Evolutionary conservation across 1,140 invertebrate genomes (phyloP), one percentile per base, ranked within the genome.

Genomic region (Idris sp.): DNA sequence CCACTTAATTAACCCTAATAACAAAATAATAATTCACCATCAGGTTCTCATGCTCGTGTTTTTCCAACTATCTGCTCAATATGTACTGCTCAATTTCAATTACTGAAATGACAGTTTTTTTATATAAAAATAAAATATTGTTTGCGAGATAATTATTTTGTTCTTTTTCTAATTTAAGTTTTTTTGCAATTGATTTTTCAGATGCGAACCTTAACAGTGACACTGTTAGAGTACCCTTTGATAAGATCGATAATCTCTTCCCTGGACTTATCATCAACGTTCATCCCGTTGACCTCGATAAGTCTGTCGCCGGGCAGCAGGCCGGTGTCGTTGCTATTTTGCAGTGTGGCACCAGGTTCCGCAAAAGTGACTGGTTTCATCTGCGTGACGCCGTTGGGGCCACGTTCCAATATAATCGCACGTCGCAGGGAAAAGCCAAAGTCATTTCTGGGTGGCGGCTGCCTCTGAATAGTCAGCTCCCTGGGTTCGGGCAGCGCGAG

Each of bases 221-320:
- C 94, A 73, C 89, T 91, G 78, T 93, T 93, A 11, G 92, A 92
- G 30, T 95, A 96, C 38, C 93, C 92, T 69, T 94, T 94, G 74
- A 98, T 97, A 76, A 97, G 90, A 82, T 98, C 95, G 71, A 98
- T 97, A 58, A 98, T 95, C 78, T 97, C 95, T 82, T 98, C 97
- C 19, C 96, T 90, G 10, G 91, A 92, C 81, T 94, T 93, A 33
- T 93, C 93, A 81, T 96, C 94, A 0, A 98, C 96, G 58, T 91
- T 91, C 25, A 93, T 90, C 14, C 92, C 93, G 84, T 98, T 97
- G 5, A 99, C 95, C 89, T 97, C 94, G 58, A 98, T 89, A 0
- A 99, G 90, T 78, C 95, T 90, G 88, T 99, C 97, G 6, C 97
- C 97, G 26, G 97, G 97, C 35, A 98, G 84, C 7, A 98, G 88